Evolutionary conservation across 2,888 invertebrate genomes (phyloP).

Genomic region (Agrotis puta): DNA sequence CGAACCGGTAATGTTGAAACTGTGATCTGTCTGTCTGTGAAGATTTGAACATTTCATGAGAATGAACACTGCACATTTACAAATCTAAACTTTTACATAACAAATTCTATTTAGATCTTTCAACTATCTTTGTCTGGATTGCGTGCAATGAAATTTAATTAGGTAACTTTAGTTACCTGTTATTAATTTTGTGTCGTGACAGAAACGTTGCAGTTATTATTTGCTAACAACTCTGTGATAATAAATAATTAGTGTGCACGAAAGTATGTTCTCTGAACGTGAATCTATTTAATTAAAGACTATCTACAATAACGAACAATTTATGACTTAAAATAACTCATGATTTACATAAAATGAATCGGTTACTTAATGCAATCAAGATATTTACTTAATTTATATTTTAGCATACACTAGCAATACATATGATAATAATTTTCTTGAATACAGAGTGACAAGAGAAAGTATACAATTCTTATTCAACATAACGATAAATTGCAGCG

Average conservation of each 20-base stretch:
- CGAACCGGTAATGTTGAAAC: conserved; percentile 65
- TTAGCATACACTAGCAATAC: not conserved
- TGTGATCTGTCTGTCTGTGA: conserved; percentile 48
- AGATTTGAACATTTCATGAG: conserved; percentile 61
- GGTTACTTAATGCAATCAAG: not conserved
- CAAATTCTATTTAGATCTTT: conserved; percentile 20
- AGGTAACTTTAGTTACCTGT: not conserved
- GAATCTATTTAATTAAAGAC: conserved; percentile 10
- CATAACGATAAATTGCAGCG: conserved; percentile 72
- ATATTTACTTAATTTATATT: not conserved
- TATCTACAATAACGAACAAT: conserved; percentile 7
- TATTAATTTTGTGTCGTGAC: not conserved
- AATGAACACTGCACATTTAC: conserved; percentile 54
- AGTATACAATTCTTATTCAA: conserved; percentile 68
- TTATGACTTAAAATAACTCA: not conserved
- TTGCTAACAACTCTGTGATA: conserved; percentile 12
- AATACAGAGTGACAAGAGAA: conserved; percentile 73
- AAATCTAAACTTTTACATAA: conserved; percentile 20
- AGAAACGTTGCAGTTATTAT: conserved; percentile 12
- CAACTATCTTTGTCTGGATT: conserved; percentile 18
- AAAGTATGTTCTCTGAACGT: conserved; percentile 25
- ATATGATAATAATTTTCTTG: conserved; percentile 36
- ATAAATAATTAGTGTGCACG: conserved; percentile 15
- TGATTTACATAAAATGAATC: not conserved
- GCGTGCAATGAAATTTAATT: not conserved